Conservation (phyloP, 1,140 invertebrate genomes). For the Drosophila nikananu region DNA sequence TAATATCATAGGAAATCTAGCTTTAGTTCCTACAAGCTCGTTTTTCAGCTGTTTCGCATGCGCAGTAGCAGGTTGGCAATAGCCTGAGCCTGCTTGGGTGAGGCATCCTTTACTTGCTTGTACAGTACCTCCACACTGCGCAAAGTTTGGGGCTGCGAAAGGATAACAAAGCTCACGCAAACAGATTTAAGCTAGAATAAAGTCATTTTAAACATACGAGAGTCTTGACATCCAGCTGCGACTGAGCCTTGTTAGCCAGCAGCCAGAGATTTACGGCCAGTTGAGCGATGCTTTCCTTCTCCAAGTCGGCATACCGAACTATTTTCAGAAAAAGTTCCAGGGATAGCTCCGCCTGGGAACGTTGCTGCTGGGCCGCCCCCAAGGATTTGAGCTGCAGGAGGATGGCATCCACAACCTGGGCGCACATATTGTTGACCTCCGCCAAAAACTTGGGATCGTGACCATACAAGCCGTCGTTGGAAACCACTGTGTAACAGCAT, state of each 20-base stretch:
- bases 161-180: background rate
- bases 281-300: slow-evolving; percentile 87
- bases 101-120: slow-evolving; percentile 62
- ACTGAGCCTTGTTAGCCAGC: slow-evolving; percentile 88
- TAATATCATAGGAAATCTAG: slow-evolving; percentile 30
- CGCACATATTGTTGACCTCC: slow-evolving; percentile 92
- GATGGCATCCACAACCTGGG: slow-evolving; percentile 92
- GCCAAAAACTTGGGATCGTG: slow-evolving; percentile 93
- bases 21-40: slow-evolving; percentile 15
- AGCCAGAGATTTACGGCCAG: slow-evolving; percentile 93
- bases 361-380: slow-evolving; percentile 87
- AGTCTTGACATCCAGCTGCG: slow-evolving; percentile 66
- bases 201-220: slow-evolving; percentile 50
- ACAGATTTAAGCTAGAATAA: no score
- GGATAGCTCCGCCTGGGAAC: slow-evolving; percentile 89
- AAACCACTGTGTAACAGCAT: slow-evolving; percentile 88
- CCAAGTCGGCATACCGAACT: slow-evolving; percentile 90
- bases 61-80: slow-evolving; percentile 71
- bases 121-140: slow-evolving; percentile 68
- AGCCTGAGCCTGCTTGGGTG: slow-evolving; percentile 57
- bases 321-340: slow-evolving; percentile 91
- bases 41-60: slow-evolving; percentile 67
- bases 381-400: slow-evolving; percentile 90
- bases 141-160: slow-evolving; percentile 58
- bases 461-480: slow-evolving; percentile 97